Evolutionary conservation across 2,888 invertebrate species (phyloP).

Genomic region (Plutella xylostella): DNA sequence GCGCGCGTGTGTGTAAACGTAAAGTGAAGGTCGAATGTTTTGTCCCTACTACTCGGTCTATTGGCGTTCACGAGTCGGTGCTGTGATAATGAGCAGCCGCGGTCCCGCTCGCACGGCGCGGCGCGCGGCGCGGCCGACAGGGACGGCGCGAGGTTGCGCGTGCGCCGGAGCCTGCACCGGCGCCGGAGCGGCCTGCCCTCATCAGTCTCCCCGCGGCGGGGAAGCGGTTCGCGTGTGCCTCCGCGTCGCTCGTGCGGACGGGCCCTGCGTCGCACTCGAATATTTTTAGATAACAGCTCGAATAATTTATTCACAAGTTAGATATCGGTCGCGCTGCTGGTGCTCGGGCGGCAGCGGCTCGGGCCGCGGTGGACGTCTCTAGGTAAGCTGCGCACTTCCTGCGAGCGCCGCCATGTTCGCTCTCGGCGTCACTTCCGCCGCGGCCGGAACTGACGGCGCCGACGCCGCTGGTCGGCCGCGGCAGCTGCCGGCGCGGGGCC

Average conservation of each 20-base stretch:
- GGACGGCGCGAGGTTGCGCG: constrained; percentile 54
- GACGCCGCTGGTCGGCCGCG: constrained; percentile 16
- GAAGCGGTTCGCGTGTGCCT: constrained; percentile 62
- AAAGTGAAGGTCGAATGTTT: constrained; percentile 70
- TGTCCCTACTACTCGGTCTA: constrained; percentile 67
- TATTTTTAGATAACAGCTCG: constrained; percentile 68
- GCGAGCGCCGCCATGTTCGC: constrained; percentile 67
- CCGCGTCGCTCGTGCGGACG: constrained; percentile 37
- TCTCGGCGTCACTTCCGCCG: constrained; percentile 62
- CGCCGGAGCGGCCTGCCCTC: constrained; percentile 64
- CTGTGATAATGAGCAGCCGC: constrained; percentile 58
- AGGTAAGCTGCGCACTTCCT: constrained; percentile 70
- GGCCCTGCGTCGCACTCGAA: constrained; percentile 54
- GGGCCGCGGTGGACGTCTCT: constrained; percentile 53
- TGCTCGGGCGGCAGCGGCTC: constrained; percentile 38
- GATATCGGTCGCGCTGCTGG: constrained; percentile 64
- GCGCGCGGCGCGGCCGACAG: constrained; percentile 30
- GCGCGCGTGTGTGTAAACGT: constrained; percentile 26
- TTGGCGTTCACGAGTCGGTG: constrained; percentile 67
- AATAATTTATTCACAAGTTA: constrained; percentile 65
- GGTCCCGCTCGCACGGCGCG: constrained; percentile 48
- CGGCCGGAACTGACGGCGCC: constrained; percentile 48
- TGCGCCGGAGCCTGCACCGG: constrained; percentile 62
- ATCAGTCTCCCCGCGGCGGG: constrained; percentile 69
- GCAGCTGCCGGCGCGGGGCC: constrained; percentile 38